These are phyloP conservation scores for Bombus difficillimus DNA, from an alignment of 1,140 invertebrate species.

Conservation along the genomic window DNA sequence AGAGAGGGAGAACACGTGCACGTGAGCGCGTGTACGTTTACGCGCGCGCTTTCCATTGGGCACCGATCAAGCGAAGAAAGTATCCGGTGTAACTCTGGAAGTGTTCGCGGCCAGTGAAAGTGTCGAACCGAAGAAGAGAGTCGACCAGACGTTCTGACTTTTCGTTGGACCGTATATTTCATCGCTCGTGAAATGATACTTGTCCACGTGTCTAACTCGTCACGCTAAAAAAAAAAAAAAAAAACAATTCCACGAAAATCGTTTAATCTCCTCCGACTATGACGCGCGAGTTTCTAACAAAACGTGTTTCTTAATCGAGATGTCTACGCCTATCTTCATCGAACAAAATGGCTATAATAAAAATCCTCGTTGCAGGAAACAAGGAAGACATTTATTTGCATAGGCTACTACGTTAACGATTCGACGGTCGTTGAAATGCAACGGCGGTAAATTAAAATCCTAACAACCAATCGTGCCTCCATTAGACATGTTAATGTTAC, in stretches of 20 bases:
- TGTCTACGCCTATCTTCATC: not conserved
- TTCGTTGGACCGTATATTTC: conserved; percentile 53
- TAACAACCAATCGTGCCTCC: too few relatives aligned
- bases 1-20: conserved; percentile 35
- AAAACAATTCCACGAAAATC: not conserved
- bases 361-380: not conserved
- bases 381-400: not conserved
- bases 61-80: conserved; percentile 81
- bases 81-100: conserved; percentile 72
- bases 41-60: conserved; percentile 76
- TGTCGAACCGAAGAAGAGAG: conserved; percentile 66
- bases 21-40: conserved; percentile 44
- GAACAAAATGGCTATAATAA: not conserved
- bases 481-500: too few relatives aligned
- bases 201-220: not conserved
- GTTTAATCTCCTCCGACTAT: not conserved
- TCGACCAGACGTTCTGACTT: conserved; percentile 44
- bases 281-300: not conserved
- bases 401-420: not conserved
- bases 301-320: too few relatives aligned
- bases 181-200: not conserved
- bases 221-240: too few relatives aligned
- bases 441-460: too few relatives aligned
- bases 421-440: not conserved
- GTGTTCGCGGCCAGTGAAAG: conserved; percentile 75